These are phyloP conservation scores for Desmodus rotundus DNA, from an alignment of 2,113 vertebrate species.

Conservation along the genomic window DNA sequence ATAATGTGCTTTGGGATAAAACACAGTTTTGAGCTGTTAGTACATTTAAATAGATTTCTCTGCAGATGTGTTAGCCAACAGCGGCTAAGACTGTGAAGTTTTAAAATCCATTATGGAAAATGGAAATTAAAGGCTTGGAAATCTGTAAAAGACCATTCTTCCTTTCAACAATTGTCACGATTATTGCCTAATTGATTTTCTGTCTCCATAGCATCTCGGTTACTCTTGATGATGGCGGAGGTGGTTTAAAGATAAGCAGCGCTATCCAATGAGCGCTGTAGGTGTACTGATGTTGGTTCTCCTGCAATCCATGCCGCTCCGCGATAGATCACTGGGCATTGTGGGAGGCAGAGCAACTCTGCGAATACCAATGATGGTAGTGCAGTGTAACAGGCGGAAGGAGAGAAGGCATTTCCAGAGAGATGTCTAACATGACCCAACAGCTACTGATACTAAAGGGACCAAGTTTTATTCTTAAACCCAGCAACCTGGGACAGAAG, in stretches of 20 bases:
- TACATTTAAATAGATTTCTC: slow-evolving; percentile 69
- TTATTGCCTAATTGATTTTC: slow-evolving; percentile 72
- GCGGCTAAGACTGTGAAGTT: slow-evolving; percentile 26
- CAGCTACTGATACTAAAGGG: background rate
- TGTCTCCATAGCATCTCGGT: slow-evolving; percentile 54
- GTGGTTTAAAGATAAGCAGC: background rate
- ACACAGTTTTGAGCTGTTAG: slow-evolving; percentile 68
- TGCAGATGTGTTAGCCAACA: slow-evolving; percentile 58
- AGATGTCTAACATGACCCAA: background rate
- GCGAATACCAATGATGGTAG: background rate
- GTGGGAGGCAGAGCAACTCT: background rate
- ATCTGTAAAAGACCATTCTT: slow-evolving; percentile 63
- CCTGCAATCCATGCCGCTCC: background rate
- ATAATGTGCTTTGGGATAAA: slow-evolving; percentile 74
- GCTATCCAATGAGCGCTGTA: background rate
- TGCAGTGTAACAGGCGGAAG: background rate
- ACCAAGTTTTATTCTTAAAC: background rate
- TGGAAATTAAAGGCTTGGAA: slow-evolving; percentile 75
- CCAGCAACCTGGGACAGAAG: background rate
- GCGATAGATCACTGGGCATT: background rate
- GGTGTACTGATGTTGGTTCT: background rate
- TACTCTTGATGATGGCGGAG: background rate
- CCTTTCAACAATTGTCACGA: slow-evolving; percentile 68
- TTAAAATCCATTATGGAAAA: slow-evolving; percentile 73
- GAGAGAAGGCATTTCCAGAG: background rate